Base-by-base conservation (phyloP, 2,888 invertebrate genomes). In the Prenolepis imparis region DNA sequence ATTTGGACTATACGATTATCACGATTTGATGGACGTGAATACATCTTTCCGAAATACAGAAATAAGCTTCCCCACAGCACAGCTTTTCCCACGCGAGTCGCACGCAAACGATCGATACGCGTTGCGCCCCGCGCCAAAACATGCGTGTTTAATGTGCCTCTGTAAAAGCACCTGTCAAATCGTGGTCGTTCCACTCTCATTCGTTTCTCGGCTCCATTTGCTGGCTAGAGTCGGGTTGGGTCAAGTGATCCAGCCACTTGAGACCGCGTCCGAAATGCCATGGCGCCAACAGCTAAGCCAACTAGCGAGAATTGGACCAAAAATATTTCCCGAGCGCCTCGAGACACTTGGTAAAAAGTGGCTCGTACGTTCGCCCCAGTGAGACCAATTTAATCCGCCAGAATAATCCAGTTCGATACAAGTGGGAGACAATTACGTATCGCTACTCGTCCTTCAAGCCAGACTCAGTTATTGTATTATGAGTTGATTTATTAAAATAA, bases 181-280 rank as follows among this genome's bases (percentile, higher is more conserved):
- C 85, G 81, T 68, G 67, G 66, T 81, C 72, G 63, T 81, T 83
- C 59, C 59, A 67, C 83, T 81, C 52, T 63, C 66, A 64, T 80
- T 83, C 75, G 73, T 81, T 80, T 32, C 74, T 81, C 39, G 48
- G 39, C 68, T 83, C 55, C 73, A 44, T 55, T 83, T 85, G 85
- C 85, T 77, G 85, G 72, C 81, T 83, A 75, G 84, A 86, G 85
- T 88, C 87, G 88, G 84, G 87, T 70, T 82, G 74, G 89, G 89
- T 91, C 91, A 90, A 91, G 90, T 90, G 89, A 89, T 88, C 88
- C 84, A 83, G 84, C 82, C 87, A 85, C 89, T 89, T 84, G 86
- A 89, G 83, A 86, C 84, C 82, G 86, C 86, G 87, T 90, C 86
- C 82, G 85, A 83, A 87, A 86, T 87, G 84, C 84, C 87, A 67